These are phyloP conservation scores for Rhizoglyphus robini DNA, from an alignment of 1,140 invertebrate species.

Conservation along the genomic window DNA sequence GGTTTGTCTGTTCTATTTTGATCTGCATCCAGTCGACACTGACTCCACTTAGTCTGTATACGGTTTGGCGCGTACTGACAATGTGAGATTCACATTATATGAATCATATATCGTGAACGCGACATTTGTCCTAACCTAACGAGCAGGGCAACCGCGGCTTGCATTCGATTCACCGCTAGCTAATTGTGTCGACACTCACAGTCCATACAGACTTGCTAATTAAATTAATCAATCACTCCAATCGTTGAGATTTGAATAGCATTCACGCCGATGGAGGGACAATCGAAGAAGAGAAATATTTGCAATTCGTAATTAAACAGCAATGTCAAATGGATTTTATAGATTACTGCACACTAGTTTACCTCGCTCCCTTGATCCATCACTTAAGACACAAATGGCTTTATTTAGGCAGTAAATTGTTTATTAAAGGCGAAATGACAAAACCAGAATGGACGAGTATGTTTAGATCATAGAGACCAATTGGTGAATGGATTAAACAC, in stretches of 20 bases:
- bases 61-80: no score
- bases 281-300: not conserved
- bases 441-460: no score
- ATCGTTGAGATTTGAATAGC: not conserved
- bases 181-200: not conserved
- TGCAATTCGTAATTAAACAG: slow-evolving; percentile 4
- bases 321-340: not conserved
- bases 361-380: no score
- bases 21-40: slow-evolving; percentile 6
- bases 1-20: slow-evolving; percentile 5
- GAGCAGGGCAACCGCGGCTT: not conserved
- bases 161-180: not conserved
- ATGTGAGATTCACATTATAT: not conserved
- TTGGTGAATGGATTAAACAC: no score
- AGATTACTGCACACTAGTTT: not conserved
- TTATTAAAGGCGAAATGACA: no score
- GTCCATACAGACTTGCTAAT: slow-evolving; percentile 4
- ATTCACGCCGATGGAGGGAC: not conserved
- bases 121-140: not conserved
- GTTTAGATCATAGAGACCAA: no score
- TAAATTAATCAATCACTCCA: slow-evolving; percentile 18
- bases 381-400: not conserved
- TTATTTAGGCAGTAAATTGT: no score
- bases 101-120: not conserved
- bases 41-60: no score